phyloP scores from a whole-genome alignment of 2,113 vertebrate species.

The Elaphurus davidianus region DNA sequence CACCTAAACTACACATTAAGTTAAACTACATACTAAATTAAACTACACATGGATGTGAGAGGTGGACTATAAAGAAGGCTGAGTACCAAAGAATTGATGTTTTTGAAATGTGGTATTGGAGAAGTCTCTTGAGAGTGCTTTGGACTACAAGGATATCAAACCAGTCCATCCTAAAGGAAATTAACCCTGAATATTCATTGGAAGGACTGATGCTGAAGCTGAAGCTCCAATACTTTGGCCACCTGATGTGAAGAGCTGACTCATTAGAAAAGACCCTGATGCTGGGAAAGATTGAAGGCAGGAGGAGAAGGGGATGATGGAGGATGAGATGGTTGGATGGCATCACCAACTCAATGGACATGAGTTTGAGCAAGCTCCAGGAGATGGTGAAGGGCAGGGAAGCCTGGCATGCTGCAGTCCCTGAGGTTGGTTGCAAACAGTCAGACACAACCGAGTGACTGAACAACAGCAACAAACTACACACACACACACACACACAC shows the following conservation, averaged over 20 bases:
- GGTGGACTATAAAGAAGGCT: not conserved
- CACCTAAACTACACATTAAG: not conserved
- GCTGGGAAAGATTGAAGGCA: not conserved
- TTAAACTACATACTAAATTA: not conserved
- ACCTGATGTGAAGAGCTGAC: not conserved
- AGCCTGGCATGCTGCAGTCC: not conserved
- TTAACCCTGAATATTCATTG: not conserved
- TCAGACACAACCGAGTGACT: not conserved
- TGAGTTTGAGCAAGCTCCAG: not conserved
- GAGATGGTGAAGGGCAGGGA: not conserved
- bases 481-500: not conserved
- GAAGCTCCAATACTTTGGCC: not conserved
- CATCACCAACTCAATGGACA: not conserved
- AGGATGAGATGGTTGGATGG: not conserved
- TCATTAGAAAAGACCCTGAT: not conserved
- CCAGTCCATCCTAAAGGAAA: not conserved
- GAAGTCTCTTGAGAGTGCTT: not conserved
- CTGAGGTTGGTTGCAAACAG: not conserved
- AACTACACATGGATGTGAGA: not conserved
- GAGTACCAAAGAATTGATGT: not conserved
- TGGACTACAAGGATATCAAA: not conserved
- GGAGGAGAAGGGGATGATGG: accelerated
- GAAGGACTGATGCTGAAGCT: not conserved
- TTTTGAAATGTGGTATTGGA: not conserved
- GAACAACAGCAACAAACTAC: not conserved